Base-by-base conservation (phyloP, 2,113 vertebrate species). In the Papio anubis region DNA sequence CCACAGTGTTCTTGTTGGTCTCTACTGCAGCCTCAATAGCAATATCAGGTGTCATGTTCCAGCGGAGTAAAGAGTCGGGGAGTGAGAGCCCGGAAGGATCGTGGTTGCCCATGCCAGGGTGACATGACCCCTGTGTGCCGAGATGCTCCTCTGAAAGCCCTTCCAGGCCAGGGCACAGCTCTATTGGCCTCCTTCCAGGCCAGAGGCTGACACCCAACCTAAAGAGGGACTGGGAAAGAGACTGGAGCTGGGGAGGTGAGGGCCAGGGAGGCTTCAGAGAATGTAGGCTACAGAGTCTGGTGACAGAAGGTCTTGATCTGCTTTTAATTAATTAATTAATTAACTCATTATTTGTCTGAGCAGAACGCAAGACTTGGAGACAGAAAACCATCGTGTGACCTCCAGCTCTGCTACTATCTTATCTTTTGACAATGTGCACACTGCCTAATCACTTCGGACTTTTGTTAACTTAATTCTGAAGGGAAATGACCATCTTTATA, bases 51-150 rank as follows among this genome's bases (percentile, higher is more conserved):
- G 1, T 20, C 18, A 4, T 18, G 21, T 82, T 25, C 38, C 48
- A 3, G 40, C 52, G 10, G 17, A 18, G 2, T 2, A 1, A 32
- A 52, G 38, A 38, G 80, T 16, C 4, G 81, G 45, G 10, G 38
- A 10, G 0, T 3, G 30, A 70, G 38, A 1, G 16, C 5, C 32
- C 83, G 17, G n/a, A 43, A 40, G 68, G 57, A 21, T n/a, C 4
- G 3, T 12, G 59, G 35, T 32, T 59, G 38, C 68, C 27, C 18
- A 66, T 23, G 45, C 7, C 1, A 17, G 20, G 30, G 8, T 50
- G n/a, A 2, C 0, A 3, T 10, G 10, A 21, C 10, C 21, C 16
- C 3, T 0, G 2, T 10, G 6, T 2, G 2, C 7, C 13, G 0
- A 11, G n/a, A 27, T 8, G 17, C 18, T 82, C 38, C 16, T 85